Evolutionary conservation across 1,140 invertebrate species (phyloP).

Genomic region (Drosophila melanica): DNA sequence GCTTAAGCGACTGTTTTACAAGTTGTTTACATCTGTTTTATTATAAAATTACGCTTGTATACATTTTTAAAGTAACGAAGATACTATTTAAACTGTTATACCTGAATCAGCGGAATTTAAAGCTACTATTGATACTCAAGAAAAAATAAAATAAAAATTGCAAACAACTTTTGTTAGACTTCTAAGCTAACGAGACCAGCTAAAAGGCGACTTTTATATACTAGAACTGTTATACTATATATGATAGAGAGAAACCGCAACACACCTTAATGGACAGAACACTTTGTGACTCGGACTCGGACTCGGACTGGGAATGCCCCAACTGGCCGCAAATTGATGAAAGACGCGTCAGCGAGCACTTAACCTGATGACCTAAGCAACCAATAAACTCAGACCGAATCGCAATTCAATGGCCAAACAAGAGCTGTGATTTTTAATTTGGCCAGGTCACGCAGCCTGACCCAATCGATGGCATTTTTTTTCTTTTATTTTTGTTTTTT

Average conservation of each 20-base stretch:
- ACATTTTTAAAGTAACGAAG: no score
- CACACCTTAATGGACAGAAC: constrained; percentile 30
- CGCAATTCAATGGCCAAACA: constrained; percentile 50
- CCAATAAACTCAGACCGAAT: constrained; percentile 36
- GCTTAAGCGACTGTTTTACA: constrained; percentile 8
- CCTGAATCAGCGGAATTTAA: no score
- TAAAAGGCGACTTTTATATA: constrained; percentile 4
- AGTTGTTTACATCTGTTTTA: constrained; percentile 1
- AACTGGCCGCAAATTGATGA: constrained; percentile 19
- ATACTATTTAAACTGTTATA: background rate
- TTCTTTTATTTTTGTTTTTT: constrained; percentile 6
- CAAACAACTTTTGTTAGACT: no score
- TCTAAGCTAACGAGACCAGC: no score
- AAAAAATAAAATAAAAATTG: background rate
- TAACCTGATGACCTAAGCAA: constrained; percentile 64
- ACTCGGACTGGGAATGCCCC: background rate
- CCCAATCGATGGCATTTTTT: constrained; percentile 45
- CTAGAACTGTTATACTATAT: constrained; percentile 32
- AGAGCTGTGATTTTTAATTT: constrained; percentile 54
- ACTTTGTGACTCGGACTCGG: constrained; percentile 1
- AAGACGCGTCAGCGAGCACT: constrained; percentile 55
- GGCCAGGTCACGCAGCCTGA: constrained; percentile 66
- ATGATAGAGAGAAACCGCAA: constrained; percentile 1
- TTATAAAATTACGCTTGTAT: no score
- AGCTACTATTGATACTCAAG: background rate